Evolutionary conservation across 1,140 invertebrate genomes (phyloP), one percentile per base, ranked within the genome.

Genomic region (Xylocopa sonorina): DNA sequence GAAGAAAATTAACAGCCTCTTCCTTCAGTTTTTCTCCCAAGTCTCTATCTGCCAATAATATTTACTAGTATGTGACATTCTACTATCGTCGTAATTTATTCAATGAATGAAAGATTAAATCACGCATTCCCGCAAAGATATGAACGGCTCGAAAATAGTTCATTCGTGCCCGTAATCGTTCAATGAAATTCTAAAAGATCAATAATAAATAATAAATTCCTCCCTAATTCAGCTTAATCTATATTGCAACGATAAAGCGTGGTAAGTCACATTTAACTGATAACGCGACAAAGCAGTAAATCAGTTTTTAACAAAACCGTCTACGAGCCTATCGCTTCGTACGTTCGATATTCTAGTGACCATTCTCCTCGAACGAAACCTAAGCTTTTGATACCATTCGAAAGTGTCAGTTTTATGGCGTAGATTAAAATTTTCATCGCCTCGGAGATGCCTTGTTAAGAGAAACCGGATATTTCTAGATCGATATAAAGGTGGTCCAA

Each of bases 401-500:
- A 38, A 24, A 34, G 1, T 38, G 38, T 68, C 48, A 5, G 32
- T 21, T 55, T 21, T 29, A 27, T 4, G 6, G n/a, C 0, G 3
- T 60, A 12, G 57, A 60, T 60, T 60, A 34, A 3, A 55, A 4
- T 6, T 29, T 7, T 55, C 24, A 10, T 24, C 29, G 46, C 9
- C 2, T n/a, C n/a, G n/a, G 29, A 5, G n/a, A 21, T 29, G 43
- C 41, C 12, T 12, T 24, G 16, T 43, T n/a, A 38, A 50, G 21
- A 34, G 27, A 53, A 32, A 46, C 32, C n/a, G 57, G 21, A 72
- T 62, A 60, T 43, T 46, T 34, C 32, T 0, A 51, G 38, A 60
- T 32, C 32, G 55, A 55, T 16, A 29, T 18, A 60, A 34, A 80
- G 50, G n/a, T 80, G 66, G 63, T 51, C 67, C 50, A 51, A 79